Conservation (phyloP, 2,888 invertebrate species). For the Stomorhina lunata region DNA sequence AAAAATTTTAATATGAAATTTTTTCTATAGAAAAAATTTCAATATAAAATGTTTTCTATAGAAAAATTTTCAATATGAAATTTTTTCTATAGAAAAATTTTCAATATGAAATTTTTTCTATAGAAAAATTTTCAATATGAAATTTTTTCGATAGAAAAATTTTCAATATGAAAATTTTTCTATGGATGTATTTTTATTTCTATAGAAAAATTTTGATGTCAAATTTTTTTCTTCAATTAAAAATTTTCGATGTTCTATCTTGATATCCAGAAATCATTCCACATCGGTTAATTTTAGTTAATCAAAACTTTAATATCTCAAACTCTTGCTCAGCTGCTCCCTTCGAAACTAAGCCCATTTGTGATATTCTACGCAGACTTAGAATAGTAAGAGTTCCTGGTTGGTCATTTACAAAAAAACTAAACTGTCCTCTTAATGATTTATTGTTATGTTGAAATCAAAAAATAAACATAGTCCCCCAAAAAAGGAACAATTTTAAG, state of each 20-base stretch:
- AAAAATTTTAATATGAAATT: too few relatives aligned
- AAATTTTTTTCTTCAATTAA: neutral
- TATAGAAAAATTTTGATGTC: too few relatives aligned
- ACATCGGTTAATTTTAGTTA: conserved; percentile 37
- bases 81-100: too few relatives aligned
- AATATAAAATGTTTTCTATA: too few relatives aligned
- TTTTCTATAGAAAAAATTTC: too few relatives aligned
- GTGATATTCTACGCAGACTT: neutral
- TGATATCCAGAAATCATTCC: neutral
- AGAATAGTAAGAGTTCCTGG: conserved; percentile 23
- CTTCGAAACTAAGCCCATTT: conserved; percentile 27
- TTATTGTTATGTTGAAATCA: conserved; percentile 57
- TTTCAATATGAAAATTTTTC: too few relatives aligned
- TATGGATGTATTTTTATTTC: too few relatives aligned
- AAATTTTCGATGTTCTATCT: neutral
- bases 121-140: too few relatives aligned
- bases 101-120: too few relatives aligned
- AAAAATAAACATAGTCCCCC: conserved; percentile 39
- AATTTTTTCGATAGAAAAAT: too few relatives aligned
- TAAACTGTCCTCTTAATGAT: conserved; percentile 63
- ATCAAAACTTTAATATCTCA: conserved; percentile 31
- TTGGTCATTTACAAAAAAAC: conserved; percentile 52
- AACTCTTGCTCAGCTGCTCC: neutral
- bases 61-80: too few relatives aligned
- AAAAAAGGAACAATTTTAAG: conserved; percentile 46